These are phyloP conservation scores for Catharus bicknelli DNA, from an alignment of 2,113 vertebrate genomes.

Conservation along the genomic window DNA sequence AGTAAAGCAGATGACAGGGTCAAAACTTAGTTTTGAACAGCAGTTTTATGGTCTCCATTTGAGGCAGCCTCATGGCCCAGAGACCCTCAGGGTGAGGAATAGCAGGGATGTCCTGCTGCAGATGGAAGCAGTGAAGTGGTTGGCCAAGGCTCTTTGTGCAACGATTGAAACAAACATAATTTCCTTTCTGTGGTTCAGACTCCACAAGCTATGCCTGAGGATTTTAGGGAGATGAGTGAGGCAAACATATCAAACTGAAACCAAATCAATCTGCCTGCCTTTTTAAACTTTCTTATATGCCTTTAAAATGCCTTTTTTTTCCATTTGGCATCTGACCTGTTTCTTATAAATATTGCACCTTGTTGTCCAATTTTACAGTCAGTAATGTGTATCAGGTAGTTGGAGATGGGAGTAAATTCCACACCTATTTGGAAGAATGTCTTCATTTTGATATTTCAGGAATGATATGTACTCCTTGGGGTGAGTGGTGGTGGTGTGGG, in stretches of 20 bases:
- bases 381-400: neutral
- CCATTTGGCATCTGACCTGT: neutral
- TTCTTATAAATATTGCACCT: neutral
- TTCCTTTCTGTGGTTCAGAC: neutral
- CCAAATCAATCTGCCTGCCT: neutral
- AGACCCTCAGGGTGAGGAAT: neutral
- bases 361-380: neutral
- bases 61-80: neutral
- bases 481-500: too few relatives aligned
- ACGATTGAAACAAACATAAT: neutral
- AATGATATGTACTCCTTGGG: neutral
- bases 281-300: neutral
- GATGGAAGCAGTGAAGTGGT: neutral
- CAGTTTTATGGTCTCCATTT: neutral
- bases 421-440: neutral
- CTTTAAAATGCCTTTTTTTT: rapidly evolving
- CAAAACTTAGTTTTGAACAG: neutral
- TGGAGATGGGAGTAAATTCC: neutral
- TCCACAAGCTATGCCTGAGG: neutral
- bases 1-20: neutral
- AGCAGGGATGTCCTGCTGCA: neutral
- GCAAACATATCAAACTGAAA: neutral
- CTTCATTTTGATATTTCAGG: neutral
- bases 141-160: neutral
- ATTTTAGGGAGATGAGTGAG: neutral